phyloP scores from a whole-genome alignment of 2,797 vertebrate species.

The Pipistrellus kuhlii region DNA sequence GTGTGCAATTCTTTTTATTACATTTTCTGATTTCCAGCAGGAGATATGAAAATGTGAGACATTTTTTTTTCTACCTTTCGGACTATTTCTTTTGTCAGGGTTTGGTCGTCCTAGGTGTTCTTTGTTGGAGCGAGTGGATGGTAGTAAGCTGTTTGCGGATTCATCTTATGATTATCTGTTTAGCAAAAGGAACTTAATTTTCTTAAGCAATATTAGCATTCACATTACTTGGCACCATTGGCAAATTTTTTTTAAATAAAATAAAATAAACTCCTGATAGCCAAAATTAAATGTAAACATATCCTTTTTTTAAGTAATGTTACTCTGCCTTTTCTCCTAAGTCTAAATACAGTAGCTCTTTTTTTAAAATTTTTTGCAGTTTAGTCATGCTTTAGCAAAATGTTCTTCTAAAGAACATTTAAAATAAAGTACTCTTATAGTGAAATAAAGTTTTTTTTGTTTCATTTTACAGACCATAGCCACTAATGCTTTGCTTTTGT shows the following conservation, averaged over 20 bases:
- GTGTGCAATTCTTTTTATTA: conserved; percentile 87
- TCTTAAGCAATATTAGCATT: conserved; percentile 98
- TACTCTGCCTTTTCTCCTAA: conserved; percentile 97
- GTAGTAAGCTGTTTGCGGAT: conserved; percentile 92
- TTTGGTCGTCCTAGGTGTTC: conserved; percentile 90
- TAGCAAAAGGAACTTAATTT: conserved; percentile 96
- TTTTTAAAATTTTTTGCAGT: conserved; percentile 93
- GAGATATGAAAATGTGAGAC: conserved; percentile 89
- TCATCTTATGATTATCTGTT: conserved; percentile 96
- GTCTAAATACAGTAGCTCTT: conserved; percentile 98
- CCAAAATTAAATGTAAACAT: conserved; percentile 97
- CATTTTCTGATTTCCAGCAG: conserved; percentile 89
- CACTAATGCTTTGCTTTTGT: conserved; percentile 98
- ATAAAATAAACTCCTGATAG: conserved; percentile 94
- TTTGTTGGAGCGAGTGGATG: conserved; percentile 92
- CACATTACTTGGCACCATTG: conserved; percentile 99
- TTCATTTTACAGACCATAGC: conserved; percentile 99
- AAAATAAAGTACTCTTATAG: conserved; percentile 99
- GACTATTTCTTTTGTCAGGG: conserved; percentile 86
- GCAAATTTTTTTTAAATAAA: conserved; percentile 89
- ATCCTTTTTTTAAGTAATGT: conserved; percentile 94
- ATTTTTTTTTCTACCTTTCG: conserved; percentile 84
- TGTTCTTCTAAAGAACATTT: conserved; percentile 99
- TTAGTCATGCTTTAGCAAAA: conserved; percentile 99
- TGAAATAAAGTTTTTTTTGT: conserved; percentile 99